Evolutionary conservation across 2,888 invertebrate species (phyloP), one percentile per base, ranked within the genome.

Genomic region (Drosophila anomalata): DNA sequence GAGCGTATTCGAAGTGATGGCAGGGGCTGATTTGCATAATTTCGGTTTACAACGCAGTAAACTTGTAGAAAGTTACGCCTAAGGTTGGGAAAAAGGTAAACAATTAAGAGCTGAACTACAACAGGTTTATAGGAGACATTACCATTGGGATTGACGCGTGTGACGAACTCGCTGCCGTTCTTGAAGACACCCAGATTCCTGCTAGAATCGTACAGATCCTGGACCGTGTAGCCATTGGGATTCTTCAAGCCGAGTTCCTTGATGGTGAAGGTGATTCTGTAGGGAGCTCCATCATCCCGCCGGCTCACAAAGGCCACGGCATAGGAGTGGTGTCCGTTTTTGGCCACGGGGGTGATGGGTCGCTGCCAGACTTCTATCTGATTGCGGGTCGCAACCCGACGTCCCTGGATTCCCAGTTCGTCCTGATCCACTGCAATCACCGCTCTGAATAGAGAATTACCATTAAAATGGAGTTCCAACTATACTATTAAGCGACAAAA

Each of bases 351-450:
- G 4, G 83, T 84, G 22, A 93, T 89, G 39, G 92, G 92, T 66
- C 93, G 89, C 1, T 88, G 80, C 93, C 93, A 93, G 52, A 91
- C 89, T 79, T 92, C 92, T 66, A 92, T 90, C 20, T 87, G 70
- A 20, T 90, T 90, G 72, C 92, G 93, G 55, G 90, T 88, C 22
- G 90, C 75, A 20, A 93, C 71, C 51, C 94, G 91, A 50, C 88
- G 90, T 3, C 95, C 95, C 89, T 95, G 94, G 51, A 94, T 93
- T 6, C 95, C 95, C 59, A 95, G 81, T 2, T 91, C 89, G 91
- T 96, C 95, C 90, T 96, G 95, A 91, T 95, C 94, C 8, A 96
- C 93, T 9, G 93, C 93, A 77, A 96, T 94, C 0, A 94, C 91
- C 7, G 87, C 83, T 3, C 91, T 91, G 26, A 55, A 56, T 26